Evolutionary conservation across 2,797 vertebrate genomes (phyloP).

Genomic region (Tolypeutes matacus): DNA sequence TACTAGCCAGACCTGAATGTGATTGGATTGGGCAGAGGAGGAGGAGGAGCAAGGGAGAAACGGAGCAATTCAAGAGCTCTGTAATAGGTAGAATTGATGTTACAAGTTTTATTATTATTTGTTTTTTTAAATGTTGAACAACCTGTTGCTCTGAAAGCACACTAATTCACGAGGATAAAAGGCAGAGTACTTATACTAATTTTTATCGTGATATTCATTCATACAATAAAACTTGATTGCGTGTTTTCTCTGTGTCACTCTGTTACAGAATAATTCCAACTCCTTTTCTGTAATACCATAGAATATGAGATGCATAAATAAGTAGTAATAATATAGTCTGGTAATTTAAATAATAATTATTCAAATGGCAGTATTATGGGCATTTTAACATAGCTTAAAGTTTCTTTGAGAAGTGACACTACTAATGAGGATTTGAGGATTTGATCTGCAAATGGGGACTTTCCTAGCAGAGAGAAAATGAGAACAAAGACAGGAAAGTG

Average conservation of each 20-base stretch:
- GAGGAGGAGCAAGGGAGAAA: neutral
- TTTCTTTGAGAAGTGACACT: neutral
- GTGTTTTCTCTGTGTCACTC: constrained; percentile 5
- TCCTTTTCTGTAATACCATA: neutral
- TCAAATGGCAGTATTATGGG: neutral
- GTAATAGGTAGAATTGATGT: neutral
- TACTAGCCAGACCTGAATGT: neutral
- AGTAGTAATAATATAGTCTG: neutral
- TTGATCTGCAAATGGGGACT: neutral
- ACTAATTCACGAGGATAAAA: neutral
- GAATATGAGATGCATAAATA: neutral
- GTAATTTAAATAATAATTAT: constrained; percentile 20
- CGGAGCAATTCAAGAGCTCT: neutral
- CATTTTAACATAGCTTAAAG: neutral
- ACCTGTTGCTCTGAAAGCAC: neutral
- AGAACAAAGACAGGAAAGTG: neutral
- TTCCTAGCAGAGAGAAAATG: neutral
- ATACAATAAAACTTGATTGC: neutral
- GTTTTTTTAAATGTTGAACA: neutral
- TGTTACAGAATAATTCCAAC: constrained; percentile 4
- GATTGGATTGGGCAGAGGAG: neutral
- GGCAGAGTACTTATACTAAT: neutral
- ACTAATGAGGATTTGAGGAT: neutral
- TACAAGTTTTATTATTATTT: neutral
- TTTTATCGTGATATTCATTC: neutral